These are phyloP conservation scores for Pygmarrhopalites habei DNA, from an alignment of 1,140 invertebrate species.

Conservation along the genomic window DNA sequence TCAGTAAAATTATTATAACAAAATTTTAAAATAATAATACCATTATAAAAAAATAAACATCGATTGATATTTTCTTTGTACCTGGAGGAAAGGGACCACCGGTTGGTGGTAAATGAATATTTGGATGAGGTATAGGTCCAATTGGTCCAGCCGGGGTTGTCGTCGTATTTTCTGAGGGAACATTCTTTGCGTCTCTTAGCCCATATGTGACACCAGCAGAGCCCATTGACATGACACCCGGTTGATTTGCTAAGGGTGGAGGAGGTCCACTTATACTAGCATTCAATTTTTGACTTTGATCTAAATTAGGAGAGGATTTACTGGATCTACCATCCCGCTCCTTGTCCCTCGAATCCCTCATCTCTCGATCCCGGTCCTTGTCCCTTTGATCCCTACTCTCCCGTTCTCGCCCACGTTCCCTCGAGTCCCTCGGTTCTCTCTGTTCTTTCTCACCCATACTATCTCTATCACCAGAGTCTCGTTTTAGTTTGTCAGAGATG, in stretches of 20 bases:
- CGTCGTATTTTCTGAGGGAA: slow-evolving; percentile 28
- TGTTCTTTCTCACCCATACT: neutral
- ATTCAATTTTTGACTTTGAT: slow-evolving; percentile 13
- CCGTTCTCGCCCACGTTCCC: slow-evolving; percentile 21
- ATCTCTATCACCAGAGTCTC: slow-evolving; percentile 6
- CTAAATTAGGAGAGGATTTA: slow-evolving; percentile 3
- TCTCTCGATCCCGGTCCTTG: slow-evolving; percentile 8
- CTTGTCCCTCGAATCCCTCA: slow-evolving; percentile 4
- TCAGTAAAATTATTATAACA: no score
- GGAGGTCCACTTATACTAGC: neutral
- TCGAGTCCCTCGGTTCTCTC: neutral
- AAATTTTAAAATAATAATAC: no score
- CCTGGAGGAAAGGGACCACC: slow-evolving; percentile 33
- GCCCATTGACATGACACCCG: neutral
- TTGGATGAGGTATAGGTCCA: slow-evolving; percentile 39
- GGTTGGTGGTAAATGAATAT: slow-evolving; percentile 34
- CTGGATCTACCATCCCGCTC: slow-evolving; percentile 1
- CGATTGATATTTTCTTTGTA: no score
- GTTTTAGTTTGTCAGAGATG: slow-evolving; percentile 10
- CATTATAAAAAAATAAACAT: no score
- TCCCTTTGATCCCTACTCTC: slow-evolving; percentile 12
- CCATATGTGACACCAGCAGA: no score
- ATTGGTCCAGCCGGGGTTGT: slow-evolving; percentile 37
- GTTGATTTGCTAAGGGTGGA: neutral
- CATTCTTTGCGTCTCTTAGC: no score